Evolutionary conservation across 2,797 vertebrate species (phyloP).

Genomic region (Mastacembelus armatus): DNA sequence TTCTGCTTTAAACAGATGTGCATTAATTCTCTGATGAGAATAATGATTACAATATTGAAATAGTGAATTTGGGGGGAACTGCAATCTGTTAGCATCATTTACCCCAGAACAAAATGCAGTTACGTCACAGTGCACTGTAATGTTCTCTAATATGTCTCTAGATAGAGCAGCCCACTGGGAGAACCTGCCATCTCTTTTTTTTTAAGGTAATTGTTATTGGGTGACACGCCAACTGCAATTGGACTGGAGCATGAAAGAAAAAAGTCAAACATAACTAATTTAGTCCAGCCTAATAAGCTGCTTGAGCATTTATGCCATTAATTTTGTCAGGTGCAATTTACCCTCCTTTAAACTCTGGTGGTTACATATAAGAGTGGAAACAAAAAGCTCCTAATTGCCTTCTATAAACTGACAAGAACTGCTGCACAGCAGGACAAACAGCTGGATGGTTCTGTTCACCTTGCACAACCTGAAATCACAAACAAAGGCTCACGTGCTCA

Average conservation of each 20-base stretch:
- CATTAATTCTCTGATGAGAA: neutral
- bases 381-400: slow-evolving; percentile 77
- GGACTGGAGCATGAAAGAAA: slow-evolving; percentile 69
- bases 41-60: neutral
- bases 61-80: neutral
- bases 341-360: slow-evolving; percentile 54
- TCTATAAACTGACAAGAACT: slow-evolving; percentile 81
- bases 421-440: slow-evolving; percentile 51
- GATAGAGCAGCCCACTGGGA: slow-evolving; percentile 8
- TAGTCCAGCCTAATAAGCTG: slow-evolving; percentile 76
- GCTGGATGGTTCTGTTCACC: slow-evolving; percentile 55
- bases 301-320: slow-evolving; percentile 81
- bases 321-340: slow-evolving; percentile 73
- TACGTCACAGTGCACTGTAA: neutral
- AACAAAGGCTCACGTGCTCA: neutral
- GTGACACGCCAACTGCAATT: slow-evolving; percentile 61
- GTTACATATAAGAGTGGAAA: slow-evolving; percentile 74
- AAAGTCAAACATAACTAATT: slow-evolving; percentile 76
- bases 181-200: slow-evolving; percentile 8
- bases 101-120: neutral
- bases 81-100: neutral
- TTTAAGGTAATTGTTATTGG: slow-evolving; percentile 47
- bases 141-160: slow-evolving; percentile 9
- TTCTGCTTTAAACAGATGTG: neutral
- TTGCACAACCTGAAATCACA: slow-evolving; percentile 46